Conservation (phyloP, 64 coral and sea anemone species). For the Astreopora myriophthalma region DNA sequence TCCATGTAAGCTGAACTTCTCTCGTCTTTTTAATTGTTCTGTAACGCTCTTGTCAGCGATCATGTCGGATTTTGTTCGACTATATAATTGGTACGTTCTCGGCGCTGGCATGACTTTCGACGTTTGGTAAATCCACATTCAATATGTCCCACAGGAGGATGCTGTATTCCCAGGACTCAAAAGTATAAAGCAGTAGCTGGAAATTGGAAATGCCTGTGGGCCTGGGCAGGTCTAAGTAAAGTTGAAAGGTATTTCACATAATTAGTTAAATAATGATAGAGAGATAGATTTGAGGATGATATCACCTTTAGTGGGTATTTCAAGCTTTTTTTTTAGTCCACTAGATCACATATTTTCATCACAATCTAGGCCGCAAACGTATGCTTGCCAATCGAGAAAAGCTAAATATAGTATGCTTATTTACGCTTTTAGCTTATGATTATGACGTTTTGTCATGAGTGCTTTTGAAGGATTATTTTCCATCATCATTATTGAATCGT, state of each 20-base stretch:
- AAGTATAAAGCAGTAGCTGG: constrained; percentile 24
- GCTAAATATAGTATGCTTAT: too few species aligned
- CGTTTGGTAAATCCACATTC: neutral
- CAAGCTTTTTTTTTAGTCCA: too few species aligned
- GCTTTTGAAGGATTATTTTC: neutral
- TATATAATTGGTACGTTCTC: neutral
- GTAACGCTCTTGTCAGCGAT: too few species aligned
- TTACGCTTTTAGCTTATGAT: neutral
- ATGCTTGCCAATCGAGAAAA: too few species aligned
- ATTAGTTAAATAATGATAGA: neutral
- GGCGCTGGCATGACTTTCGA: neutral
- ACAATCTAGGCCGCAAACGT: neutral
- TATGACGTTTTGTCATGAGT: neutral
- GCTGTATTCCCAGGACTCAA: constrained; percentile 29
- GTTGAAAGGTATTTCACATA: constrained; percentile 13
- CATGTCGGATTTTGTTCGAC: neutral
- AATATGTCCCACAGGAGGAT: neutral
- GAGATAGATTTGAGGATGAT: neutral
- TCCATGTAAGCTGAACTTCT: too few species aligned
- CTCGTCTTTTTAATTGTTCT: too few species aligned
- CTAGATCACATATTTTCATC: neutral
- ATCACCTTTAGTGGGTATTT: neutral
- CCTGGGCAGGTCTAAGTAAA: constrained; percentile 36
- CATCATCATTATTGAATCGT: too few species aligned
- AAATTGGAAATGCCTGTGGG: constrained; percentile 20